These are phyloP conservation scores for Deilephila elpenor DNA, from an alignment of 2,888 invertebrate species.

Conservation along the genomic window DNA sequence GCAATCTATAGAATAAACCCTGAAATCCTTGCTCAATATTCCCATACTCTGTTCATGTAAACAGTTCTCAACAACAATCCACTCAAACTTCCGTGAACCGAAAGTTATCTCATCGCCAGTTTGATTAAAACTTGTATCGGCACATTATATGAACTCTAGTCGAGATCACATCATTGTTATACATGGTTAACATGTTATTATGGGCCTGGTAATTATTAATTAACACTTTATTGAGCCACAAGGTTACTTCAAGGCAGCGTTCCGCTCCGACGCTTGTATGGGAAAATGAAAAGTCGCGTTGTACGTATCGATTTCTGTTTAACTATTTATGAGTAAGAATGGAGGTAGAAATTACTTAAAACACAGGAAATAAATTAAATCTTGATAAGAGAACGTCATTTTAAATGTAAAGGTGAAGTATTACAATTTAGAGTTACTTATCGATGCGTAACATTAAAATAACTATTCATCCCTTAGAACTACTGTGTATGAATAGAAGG, in stretches of 20 bases:
- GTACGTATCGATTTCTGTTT: neutral
- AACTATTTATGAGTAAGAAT: neutral
- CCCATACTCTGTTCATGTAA: neutral
- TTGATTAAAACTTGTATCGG: neutral
- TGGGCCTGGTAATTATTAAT: constrained; percentile 42
- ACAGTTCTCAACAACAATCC: constrained; percentile 17
- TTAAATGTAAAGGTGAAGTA: too few relatives aligned
- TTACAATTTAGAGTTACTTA: too few relatives aligned
- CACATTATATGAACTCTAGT: neutral
- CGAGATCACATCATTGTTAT: constrained; percentile 24
- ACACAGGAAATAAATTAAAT: neutral
- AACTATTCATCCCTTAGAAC: too few relatives aligned
- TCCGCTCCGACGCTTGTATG: constrained; percentile 34
- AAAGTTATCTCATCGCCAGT: constrained; percentile 15
- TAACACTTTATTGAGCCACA: constrained; percentile 58
- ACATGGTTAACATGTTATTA: neutral
- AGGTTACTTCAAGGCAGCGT: constrained; percentile 47
- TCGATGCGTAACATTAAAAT: too few relatives aligned
- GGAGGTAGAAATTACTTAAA: neutral
- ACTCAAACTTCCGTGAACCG: neutral
- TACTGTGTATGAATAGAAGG: too few relatives aligned
- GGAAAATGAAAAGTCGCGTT: constrained; percentile 20
- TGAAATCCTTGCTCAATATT: neutral
- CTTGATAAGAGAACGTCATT: too few relatives aligned
- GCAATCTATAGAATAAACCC: too few relatives aligned